Evolutionary conservation across 2,113 vertebrate species (phyloP), one percentile per base, ranked within the genome.

Genomic region (Gambusia holbrooki): DNA sequence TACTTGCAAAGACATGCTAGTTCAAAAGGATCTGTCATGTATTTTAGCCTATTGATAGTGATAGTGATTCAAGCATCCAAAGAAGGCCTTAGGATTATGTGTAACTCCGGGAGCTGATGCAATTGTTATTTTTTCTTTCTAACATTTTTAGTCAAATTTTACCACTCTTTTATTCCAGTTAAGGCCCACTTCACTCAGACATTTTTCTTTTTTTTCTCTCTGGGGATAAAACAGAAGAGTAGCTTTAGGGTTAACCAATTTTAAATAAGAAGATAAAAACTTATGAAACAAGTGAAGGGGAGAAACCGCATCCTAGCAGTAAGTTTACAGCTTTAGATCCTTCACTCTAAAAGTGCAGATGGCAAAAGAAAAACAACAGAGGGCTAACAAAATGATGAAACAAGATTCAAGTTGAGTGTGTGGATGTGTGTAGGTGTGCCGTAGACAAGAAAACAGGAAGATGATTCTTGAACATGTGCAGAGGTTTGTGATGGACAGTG

Each of bases 191-290:
- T 75, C 33, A 79, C 61, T 79, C 33, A 69, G 48, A 62, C n/a
- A 58, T n/a, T 25, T 14, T 6, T 62, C 27, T 66, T 32, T 76
- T 33, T 73, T 71, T 74, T 51, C 40, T 25, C 76, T 32, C 62
- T 62, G 28, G 11, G 79, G 70, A 86, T 77, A 63, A 74, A 82
- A 33, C 67, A 81, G 76, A 69, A 73, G 58, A 68, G 62, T 51
- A 74, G 74, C 79, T 62, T 76, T n/a, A 66, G 81, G 66, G 40
- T 64, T 58, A 71, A 63, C 29, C 72, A 74, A 69, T 87, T 84
- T 79, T 80, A 45, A 85, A 88, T 69, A 71, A 85, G 73, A 85
- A 80, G 58, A 88, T 87, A 63, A 80, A 76, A 87, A 85, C 61
- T 6, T 74, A 69, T 66, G 84, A 80, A 79, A 80, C 69, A 81